Conservation (phyloP, 2,113 vertebrate genomes). For the Coreoperca whiteheadi region DNA sequence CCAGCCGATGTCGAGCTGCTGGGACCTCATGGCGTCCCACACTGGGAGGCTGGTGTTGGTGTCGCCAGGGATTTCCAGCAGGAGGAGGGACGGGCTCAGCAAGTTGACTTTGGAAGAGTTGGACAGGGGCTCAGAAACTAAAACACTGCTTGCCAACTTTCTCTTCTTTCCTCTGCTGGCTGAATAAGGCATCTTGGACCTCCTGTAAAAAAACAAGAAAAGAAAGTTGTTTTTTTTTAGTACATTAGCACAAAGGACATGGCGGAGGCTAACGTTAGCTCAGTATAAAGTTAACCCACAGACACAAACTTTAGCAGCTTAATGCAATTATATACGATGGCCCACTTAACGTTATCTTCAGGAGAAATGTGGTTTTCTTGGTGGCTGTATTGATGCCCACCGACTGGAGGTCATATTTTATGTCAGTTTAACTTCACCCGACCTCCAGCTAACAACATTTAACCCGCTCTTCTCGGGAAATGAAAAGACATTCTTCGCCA, state of each 20-base stretch:
- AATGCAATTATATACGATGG: not conserved
- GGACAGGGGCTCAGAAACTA: not conserved
- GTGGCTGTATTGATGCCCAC: not conserved
- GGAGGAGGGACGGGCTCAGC: conserved; percentile 15
- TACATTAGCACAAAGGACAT: not conserved
- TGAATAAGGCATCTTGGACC: conserved; percentile 38
- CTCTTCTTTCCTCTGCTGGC: conserved; percentile 33
- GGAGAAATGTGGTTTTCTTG: not conserved
- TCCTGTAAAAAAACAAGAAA: not conserved
- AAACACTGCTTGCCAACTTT: not conserved
- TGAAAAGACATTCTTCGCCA: not conserved
- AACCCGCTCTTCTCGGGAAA: not conserved
- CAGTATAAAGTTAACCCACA: not conserved
- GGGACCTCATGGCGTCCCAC: conserved; percentile 60
- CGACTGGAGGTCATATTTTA: not conserved
- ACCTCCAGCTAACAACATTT: not conserved
- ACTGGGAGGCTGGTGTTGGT: conserved; percentile 57
- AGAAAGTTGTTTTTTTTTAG: not conserved
- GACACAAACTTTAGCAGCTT: not conserved
- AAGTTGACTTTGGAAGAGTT: conserved; percentile 25
- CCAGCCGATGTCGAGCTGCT: conserved; percentile 56
- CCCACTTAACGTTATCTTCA: too few relatives aligned
- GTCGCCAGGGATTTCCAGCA: conserved; percentile 54
- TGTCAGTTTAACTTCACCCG: not conserved
- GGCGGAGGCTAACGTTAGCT: not conserved